Percentiles rank a stretch among this genome's conserved stretches.
Evolutionary conservation across 2,113 vertebrate genomes (phyloP).

Genomic region (Psittacus erithacus): DNA sequence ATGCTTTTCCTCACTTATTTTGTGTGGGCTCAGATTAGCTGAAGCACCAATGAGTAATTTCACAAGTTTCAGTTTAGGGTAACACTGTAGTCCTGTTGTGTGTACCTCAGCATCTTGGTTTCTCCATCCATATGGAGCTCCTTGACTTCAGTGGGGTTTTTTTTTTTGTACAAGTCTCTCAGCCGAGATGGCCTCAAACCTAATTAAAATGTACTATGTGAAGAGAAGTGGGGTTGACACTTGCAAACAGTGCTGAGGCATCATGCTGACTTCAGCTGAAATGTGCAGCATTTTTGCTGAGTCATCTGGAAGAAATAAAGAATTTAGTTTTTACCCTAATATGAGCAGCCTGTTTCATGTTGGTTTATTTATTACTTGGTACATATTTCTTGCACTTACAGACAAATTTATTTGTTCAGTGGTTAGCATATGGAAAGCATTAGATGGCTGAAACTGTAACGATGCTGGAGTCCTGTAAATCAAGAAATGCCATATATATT

Average conservation of each 20-base stretch:
- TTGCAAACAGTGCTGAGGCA: not conserved
- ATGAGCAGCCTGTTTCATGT: not conserved
- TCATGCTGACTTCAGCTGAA: slow-evolving; percentile 9
- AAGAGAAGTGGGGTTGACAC: not conserved
- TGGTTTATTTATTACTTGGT: slow-evolving; percentile 12
- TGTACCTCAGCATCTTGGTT: not conserved
- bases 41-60: accelerated
- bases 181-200: not conserved
- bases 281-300: not conserved
- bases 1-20: accelerated
- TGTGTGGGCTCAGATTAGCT: not conserved
- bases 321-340: not conserved
- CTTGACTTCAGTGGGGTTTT: not conserved
- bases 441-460: not conserved
- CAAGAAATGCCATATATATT: not conserved
- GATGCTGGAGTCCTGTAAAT: not conserved
- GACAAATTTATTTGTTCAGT: not conserved
- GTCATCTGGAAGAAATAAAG: slow-evolving; percentile 20
- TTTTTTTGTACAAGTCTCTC: not conserved
- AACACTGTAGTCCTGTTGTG: accelerated
- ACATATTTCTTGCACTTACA: not conserved
- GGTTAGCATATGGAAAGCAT: slow-evolving; percentile 31
- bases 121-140: accelerated
- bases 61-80: accelerated
- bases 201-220: not conserved